phyloP scores from a whole-genome alignment of 2,888 invertebrate genomes.

The Drosophila mayaguana region DNA sequence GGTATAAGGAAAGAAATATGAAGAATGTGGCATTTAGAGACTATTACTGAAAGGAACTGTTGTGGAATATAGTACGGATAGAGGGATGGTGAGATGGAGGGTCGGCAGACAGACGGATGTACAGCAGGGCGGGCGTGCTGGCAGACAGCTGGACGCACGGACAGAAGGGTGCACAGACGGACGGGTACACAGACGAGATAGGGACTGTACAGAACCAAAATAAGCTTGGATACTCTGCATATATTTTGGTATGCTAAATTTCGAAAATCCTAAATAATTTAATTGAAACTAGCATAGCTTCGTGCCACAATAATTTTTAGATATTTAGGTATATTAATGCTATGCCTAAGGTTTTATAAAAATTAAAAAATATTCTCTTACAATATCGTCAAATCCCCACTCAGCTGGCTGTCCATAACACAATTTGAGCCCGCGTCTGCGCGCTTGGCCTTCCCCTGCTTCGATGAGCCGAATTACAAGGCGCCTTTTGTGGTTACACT shows the following conservation, averaged over 20 bases:
- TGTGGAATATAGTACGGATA: no score
- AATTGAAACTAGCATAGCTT: background rate
- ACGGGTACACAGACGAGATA: background rate
- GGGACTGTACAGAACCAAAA: background rate
- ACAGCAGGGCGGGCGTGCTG: background rate
- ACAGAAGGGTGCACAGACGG: background rate
- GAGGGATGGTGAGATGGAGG: no score
- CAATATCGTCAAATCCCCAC: background rate
- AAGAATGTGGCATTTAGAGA: no score
- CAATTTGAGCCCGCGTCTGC: constrained; percentile 93
- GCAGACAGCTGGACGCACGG: background rate
- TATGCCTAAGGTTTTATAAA: accelerated
- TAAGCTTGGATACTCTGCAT: no score
- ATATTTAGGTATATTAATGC: background rate
- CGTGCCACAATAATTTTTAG: background rate
- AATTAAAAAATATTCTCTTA: background rate
- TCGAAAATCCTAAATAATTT: no score
- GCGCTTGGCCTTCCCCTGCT: constrained; percentile 94
- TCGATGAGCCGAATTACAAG: constrained; percentile 95
- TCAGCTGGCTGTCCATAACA: constrained; percentile 90
- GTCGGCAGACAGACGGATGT: no score
- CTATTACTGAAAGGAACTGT: no score
- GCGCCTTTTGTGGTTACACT: constrained; percentile 91
- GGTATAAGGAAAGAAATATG: background rate
- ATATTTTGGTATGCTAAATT: background rate